Evolutionary conservation across 2,888 invertebrate genomes (phyloP).

Genomic region (Lasioglossum pauxillum): DNA sequence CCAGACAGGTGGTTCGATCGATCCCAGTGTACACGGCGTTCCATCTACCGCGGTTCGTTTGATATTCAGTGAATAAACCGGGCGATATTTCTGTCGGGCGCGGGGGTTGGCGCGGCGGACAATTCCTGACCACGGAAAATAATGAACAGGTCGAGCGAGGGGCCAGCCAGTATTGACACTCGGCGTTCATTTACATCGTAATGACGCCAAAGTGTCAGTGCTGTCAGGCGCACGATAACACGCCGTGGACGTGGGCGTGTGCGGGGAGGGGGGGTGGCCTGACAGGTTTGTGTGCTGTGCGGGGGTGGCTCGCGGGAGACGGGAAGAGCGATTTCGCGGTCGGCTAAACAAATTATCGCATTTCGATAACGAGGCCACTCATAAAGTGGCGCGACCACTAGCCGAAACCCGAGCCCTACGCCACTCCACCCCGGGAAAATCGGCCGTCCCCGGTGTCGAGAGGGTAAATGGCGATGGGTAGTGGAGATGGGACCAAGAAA

Average conservation of each 20-base stretch:
- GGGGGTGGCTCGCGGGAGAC: constrained; percentile 31
- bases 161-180: constrained; percentile 66
- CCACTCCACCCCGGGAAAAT: not conserved
- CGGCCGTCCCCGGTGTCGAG: not conserved
- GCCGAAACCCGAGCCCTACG: constrained; percentile 1
- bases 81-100: constrained; percentile 36
- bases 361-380: constrained; percentile 76
- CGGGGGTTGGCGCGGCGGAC: constrained; percentile 13
- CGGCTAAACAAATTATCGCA: constrained; percentile 77
- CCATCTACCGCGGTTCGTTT: constrained; percentile 1
- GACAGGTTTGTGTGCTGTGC: constrained; percentile 28
- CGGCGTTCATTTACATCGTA: constrained; percentile 76
- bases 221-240: constrained; percentile 72
- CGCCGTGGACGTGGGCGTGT: constrained; percentile 9
- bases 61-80: constrained; percentile 21
- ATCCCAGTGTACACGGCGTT: not conserved
- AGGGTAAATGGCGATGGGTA: not conserved
- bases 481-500: not conserved
- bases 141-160: constrained; percentile 68
- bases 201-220: constrained; percentile 75
- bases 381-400: constrained; percentile 54
- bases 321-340: constrained; percentile 66
- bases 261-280: not conserved
- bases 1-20: not conserved
- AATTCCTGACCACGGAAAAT: constrained; percentile 68